These are phyloP conservation scores for Rattus norvegicus DNA, from an alignment of 2,113 vertebrate species.

Conservation along the genomic window GRCr8 NC_086022.1:79722501-79723000, in stretches of 20 bases:
- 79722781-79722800: background rate
- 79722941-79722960: background rate
- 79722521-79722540: constrained; percentile 20
- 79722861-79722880: background rate
- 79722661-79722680: background rate
- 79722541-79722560: background rate
- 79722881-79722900: background rate
- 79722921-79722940: background rate
- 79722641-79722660: background rate
- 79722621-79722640: background rate
- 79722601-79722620: background rate
- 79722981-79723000: constrained; percentile 7
- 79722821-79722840: constrained; percentile 9
- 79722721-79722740: background rate
- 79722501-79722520: background rate
- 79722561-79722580: constrained; percentile 1
- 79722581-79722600: background rate
- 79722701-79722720: background rate
- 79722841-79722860: background rate
- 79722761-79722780: background rate
- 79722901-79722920: background rate
- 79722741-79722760: background rate
- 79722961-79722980: background rate
- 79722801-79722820: background rate
- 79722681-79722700: background rate